phyloP scores from a whole-genome alignment of 2,888 invertebrate genomes.

The Orthosia cruda region DNA sequence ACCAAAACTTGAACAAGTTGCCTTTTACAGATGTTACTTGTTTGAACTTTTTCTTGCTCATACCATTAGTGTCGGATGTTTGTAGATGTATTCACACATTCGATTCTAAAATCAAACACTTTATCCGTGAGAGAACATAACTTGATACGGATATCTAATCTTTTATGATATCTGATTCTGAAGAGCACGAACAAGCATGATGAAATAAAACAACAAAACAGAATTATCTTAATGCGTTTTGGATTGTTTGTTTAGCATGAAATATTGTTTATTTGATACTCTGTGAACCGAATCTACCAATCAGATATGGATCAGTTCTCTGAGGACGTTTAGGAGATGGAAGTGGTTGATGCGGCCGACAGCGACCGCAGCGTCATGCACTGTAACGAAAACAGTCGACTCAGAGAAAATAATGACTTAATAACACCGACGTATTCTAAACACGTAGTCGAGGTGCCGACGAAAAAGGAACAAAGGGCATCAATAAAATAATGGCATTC shows the following conservation, averaged over 20 bases:
- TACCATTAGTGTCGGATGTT: conserved; percentile 36
- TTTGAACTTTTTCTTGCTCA: conserved; percentile 43
- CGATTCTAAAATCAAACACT: conserved; percentile 28
- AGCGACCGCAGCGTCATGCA: neutral
- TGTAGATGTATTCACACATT: conserved; percentile 14
- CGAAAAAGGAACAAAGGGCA: conserved; percentile 15
- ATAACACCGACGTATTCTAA: conserved; percentile 17
- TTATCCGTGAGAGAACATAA: neutral
- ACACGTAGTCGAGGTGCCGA: neutral
- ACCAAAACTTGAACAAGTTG: conserved; percentile 62
- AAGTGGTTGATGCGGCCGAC: neutral
- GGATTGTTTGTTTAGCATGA: conserved; percentile 25
- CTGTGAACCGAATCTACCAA: conserved; percentile 21
- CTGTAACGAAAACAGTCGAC: conserved; percentile 9
- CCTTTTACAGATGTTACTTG: conserved; percentile 57
- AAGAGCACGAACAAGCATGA: conserved; percentile 14
- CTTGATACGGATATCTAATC: conserved; percentile 10
- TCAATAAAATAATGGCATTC: conserved; percentile 43
- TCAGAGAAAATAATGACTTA: neutral
- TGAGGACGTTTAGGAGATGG: neutral
- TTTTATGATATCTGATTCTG: conserved; percentile 25
- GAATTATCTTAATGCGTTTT: conserved; percentile 22
- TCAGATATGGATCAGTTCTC: conserved; percentile 7
- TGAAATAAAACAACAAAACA: conserved; percentile 18
- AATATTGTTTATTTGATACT: conserved; percentile 36